Evolutionary conservation across 1,140 invertebrate genomes (phyloP), one percentile per base, ranked within the genome.

Genomic region (Brachystomella parvula): DNA sequence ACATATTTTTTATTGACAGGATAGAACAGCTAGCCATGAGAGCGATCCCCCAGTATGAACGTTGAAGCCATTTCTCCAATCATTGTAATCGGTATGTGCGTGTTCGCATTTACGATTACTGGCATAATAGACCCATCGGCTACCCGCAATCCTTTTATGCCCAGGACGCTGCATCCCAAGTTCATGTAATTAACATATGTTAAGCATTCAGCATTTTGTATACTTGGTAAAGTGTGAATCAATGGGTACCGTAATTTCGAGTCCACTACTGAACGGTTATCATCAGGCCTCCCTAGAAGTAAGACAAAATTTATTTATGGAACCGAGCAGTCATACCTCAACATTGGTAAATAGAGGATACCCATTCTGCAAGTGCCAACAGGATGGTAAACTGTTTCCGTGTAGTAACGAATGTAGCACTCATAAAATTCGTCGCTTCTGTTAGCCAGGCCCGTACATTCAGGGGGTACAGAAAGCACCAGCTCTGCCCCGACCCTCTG

Each of bases 391-490:
- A 61, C 19, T 1, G 90, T 93, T 86, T 90, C 89, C 0, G 89
- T 87, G 57, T 90, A 87, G 26, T 89, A 89, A 24, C 89, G 79
- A 19, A 89, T 89, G 73, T 89, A 86, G 74, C 91, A 94, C 73
- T 90, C 90, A 80, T 89, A 86, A 73, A 92, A 94, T 2, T 83
- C 82, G 67, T 92, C 89, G 1, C 84, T 85, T 21, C 83, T 84
- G 74, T 90, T 89, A 68, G 82, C 81, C 30, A 83, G 79, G 39
- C 87, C 81, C 65, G 82, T 84, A 74, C 90, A 94, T 19, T 88
- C 89, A 0, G 89, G 89, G 67, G 90, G 47, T 26, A 33, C 35
- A 33, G 29, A 33, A 30, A 77, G 80, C 75, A 89, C 85, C 66
- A 88, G 87, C 58, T 86, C 80, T 0, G 89, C 83, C 0, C 89